Percentiles rank a stretch among this genome's conserved stretches.
Conservation (phyloP, 2,113 vertebrate species). For the Proteles cristata region DNA sequence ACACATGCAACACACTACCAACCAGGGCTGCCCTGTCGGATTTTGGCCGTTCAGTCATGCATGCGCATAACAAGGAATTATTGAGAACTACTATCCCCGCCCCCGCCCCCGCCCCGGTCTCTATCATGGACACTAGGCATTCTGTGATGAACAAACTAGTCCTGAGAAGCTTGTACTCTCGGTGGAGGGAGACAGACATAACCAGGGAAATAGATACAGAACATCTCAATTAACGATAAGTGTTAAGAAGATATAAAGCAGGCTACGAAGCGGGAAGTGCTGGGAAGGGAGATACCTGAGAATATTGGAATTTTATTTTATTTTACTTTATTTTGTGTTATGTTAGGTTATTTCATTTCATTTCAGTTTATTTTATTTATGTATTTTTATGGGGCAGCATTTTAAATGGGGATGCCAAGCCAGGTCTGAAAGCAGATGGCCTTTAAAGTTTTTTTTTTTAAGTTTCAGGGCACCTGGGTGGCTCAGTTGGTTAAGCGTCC, state of each 20-base stretch:
- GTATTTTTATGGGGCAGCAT: not conserved
- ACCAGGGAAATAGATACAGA: not conserved
- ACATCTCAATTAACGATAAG: not conserved
- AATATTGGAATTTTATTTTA: not conserved
- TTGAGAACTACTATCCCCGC: not conserved
- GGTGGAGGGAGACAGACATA: not conserved
- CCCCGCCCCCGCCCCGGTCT: too few relatives aligned
- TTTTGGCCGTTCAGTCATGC: not conserved
- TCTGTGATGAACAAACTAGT: not conserved
- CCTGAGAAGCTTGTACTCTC: not conserved
- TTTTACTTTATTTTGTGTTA: too few relatives aligned
- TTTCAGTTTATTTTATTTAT: too few relatives aligned
- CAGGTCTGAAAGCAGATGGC: not conserved
- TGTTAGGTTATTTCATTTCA: too few relatives aligned
- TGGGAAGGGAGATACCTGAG: not conserved
- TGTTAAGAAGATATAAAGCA: not conserved
- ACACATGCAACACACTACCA: accelerated
- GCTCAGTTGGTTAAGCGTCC: too few relatives aligned
- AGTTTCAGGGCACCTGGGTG: too few relatives aligned
- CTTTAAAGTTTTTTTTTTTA: not conserved
- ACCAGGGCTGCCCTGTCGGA: not conserved
- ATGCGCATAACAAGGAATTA: not conserved
- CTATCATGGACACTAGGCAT: not conserved
- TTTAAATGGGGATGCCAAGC: not conserved
- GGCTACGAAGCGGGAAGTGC: too few relatives aligned